Percentiles rank a stretch among this genome's conserved stretches.
phyloP scores from a whole-genome alignment of 2,888 invertebrate genomes.

The Sipha maydis region DNA sequence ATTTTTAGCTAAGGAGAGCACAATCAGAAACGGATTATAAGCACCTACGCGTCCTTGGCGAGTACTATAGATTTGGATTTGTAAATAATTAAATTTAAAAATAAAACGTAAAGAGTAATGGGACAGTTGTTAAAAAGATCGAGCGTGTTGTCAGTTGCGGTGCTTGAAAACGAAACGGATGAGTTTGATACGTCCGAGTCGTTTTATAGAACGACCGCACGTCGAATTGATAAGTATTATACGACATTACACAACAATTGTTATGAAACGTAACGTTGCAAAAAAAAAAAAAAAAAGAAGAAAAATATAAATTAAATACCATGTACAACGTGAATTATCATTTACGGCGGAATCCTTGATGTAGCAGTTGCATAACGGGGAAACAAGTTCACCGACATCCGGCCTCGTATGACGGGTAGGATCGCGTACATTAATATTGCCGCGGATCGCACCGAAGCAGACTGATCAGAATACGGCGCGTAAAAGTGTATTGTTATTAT shows the following conservation, averaged over 20 bases:
- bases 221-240: background rate
- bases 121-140: no score
- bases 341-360: conserved; percentile 19
- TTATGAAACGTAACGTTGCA: background rate
- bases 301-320: background rate
- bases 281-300: background rate
- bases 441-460: background rate
- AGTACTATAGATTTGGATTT: no score
- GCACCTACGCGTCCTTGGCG: no score
- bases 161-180: background rate
- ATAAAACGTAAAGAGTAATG: no score
- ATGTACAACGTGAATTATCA: background rate
- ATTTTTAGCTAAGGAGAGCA: no score
- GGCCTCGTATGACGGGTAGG: background rate
- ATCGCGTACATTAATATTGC: background rate
- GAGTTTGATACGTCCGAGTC: background rate
- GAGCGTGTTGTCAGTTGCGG: background rate
- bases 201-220: background rate
- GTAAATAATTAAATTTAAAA: no score
- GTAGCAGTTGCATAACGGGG: conserved; percentile 13
- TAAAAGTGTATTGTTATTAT: background rate
- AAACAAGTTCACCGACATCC: conserved; percentile 41
- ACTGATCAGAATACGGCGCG: background rate
- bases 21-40: no score
- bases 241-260: background rate